Base-by-base conservation (phyloP, 2,113 vertebrate species). In the Cricetomys ansorgei region DNA sequence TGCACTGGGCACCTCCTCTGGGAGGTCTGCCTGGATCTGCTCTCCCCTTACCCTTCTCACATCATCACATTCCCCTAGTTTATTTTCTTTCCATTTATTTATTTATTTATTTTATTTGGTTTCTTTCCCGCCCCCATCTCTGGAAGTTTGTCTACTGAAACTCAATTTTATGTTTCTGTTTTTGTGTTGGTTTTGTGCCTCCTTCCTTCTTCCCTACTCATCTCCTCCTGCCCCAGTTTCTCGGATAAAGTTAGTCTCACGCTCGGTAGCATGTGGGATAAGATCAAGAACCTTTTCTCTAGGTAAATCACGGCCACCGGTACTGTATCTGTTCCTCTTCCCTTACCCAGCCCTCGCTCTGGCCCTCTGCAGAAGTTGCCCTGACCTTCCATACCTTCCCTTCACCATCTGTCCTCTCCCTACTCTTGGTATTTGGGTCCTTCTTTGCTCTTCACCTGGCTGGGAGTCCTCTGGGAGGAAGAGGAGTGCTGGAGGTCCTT, bases 251-350 rank as follows among this genome's bases (percentile, higher is more conserved):
- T 99, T 99, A 99, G 99, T 99, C 98, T 98, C 99, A 99, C 99
- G 98, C 98, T 99, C 98, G 99, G 99, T 99, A 99, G 99, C 99
- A 98, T 99, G 98, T 99, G 99, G 99, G 98, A 99, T 99, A 99
- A 99, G 98, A 98, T 99, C 99, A 99, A 99, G 99, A 99, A 97
- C 98, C 96, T 99, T 98, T 99, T 99, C 99, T 99, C 99, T 99
- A 99, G 99, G 99, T 99, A 99, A 99, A 99, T 98, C 97, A 97
- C 97, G 98, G 98, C 98, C 98, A 97, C 59, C 94, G 97, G 98
- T 98, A 97, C 97, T 97, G 94, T 97, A 94, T 97, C 91, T 96
- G 85, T 97, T 96, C 83, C 79, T 97, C 84, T 89, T 75, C 93
- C 94, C 77, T 92, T 67, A 65, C 90, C 87, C 0, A 0, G 45